Evolutionary conservation across 2,888 invertebrate genomes (phyloP), one percentile per base, ranked within the genome.

Genomic region (Caenorhabditis angaria): DNA sequence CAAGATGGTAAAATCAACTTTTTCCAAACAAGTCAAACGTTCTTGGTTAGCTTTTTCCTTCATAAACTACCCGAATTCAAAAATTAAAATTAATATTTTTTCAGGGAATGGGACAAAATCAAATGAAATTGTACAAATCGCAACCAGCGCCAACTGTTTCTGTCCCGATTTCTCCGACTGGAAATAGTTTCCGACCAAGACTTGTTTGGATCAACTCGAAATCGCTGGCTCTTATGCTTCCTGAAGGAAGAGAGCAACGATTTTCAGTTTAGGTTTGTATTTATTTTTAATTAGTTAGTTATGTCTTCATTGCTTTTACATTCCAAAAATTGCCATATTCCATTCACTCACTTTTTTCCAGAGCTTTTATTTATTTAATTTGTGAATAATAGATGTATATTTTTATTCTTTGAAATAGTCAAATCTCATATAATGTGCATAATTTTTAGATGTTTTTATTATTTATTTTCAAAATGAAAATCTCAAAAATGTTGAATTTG

Each of bases 21-120:
- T 90, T 99, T 97, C 97, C 97, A 97, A 92, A 96, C 95, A 79
- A 83, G 92, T 92, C 83, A 77, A 56, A 78, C 80, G n/a, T 86
- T 84, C 68, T 74, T 85, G 70, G 85, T 85, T 51, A 63, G 66
- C 66, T 62, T 25, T 35, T n/a, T 2, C 18, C 12, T 3, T 27
- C n/a, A 6, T 28, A 27, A 8, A 4, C 28, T 1, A 32, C 14
- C 48, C 10, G 27, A 58, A 29, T 41, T 12, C n/a, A 1, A 54
- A 32, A 20, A 56, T n/a, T n/a, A n/a, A n/a, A n/a, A n/a, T n/a
- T n/a, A n/a, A n/a, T n/a, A 5, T 18, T 22, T 64, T 66, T 97
- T 92, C 96, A 99, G 90, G 97, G 97, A 0, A 91, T 99, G 85
- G 99, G 99, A 20, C 94, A 96, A 80, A 94, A 95, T 5, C 97